Conservation (phyloP, 2,797 vertebrate genomes). For the Oreochromis mossambicus region DNA sequence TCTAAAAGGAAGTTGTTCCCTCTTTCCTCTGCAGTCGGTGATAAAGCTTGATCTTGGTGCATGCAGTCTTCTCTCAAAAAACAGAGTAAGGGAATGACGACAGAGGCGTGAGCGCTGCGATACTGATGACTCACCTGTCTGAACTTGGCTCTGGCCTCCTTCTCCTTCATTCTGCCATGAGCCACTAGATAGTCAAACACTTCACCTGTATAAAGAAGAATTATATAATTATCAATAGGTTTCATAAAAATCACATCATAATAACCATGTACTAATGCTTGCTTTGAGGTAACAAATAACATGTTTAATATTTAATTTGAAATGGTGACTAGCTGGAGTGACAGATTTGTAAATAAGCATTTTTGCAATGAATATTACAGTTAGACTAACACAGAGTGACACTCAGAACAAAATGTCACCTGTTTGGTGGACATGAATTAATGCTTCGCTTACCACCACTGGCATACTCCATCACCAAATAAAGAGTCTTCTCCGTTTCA, state of each 20-base stretch:
- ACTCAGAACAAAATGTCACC: not conserved
- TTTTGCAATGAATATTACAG: not conserved
- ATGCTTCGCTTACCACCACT: constrained; percentile 86
- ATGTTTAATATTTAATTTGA: not conserved
- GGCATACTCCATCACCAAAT: constrained; percentile 96
- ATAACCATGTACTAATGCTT: not conserved
- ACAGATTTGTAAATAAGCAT: not conserved
- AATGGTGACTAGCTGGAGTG: not conserved
- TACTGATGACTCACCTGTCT: constrained; percentile 86
- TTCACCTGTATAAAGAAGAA: constrained; percentile 76
- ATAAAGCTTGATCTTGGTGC: constrained; percentile 59
- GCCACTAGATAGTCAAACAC: constrained; percentile 97
- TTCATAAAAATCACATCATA: not conserved
- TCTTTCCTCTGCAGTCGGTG: constrained; percentile 62
- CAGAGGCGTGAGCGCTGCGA: constrained; percentile 9
- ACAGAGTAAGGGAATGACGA: constrained; percentile 33
- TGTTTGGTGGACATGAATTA: not conserved
- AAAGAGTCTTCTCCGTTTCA: constrained; percentile 96
- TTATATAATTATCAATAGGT: not conserved
- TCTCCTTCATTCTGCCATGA: constrained; percentile 97
- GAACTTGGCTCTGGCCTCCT: constrained; percentile 96
- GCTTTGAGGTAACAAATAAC: not conserved
- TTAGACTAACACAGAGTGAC: not conserved
- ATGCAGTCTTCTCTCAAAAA: constrained; percentile 49
- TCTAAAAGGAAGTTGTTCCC: constrained; percentile 8